These are phyloP conservation scores for Muscina levida DNA, from an alignment of 2,888 invertebrate genomes.

Conservation along the genomic window DNA sequence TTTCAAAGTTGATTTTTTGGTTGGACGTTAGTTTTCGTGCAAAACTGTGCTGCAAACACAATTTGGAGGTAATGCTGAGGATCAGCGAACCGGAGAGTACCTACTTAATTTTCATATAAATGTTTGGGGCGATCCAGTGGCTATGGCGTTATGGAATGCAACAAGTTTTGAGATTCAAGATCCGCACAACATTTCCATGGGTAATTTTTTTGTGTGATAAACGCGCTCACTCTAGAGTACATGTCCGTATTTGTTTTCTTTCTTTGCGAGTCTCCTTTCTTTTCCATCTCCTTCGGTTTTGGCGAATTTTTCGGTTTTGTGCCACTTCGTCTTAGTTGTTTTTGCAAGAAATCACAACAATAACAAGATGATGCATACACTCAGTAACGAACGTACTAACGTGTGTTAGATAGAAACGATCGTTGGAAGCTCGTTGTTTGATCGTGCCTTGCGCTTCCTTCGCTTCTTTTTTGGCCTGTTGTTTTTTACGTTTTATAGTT, in stretches of 20 bases:
- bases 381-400: too few relatives aligned
- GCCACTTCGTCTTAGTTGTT: constrained; percentile 26
- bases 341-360: too few relatives aligned
- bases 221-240: constrained; percentile 20
- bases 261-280: background rate
- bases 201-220: constrained; percentile 11
- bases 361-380: too few relatives aligned
- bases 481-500: constrained; percentile 51
- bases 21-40: background rate
- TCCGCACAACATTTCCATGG: too few relatives aligned
- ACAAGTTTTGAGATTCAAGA: constrained; percentile 37
- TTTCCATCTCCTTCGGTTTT: constrained; percentile 18
- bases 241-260: constrained; percentile 12
- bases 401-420: constrained; percentile 43
- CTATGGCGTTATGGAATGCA: constrained; percentile 31
- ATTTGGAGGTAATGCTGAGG: background rate
- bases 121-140: background rate
- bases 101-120: background rate
- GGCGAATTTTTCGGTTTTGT: constrained; percentile 58
- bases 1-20: constrained; percentile 21
- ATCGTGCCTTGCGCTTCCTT: constrained; percentile 46
- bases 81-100: constrained; percentile 6
- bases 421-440: constrained; percentile 60
- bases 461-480: constrained; percentile 70
- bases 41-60: constrained; percentile 3